Base-by-base conservation (phyloP, 2,888 invertebrate species). In the Nycteola revayana region DNA sequence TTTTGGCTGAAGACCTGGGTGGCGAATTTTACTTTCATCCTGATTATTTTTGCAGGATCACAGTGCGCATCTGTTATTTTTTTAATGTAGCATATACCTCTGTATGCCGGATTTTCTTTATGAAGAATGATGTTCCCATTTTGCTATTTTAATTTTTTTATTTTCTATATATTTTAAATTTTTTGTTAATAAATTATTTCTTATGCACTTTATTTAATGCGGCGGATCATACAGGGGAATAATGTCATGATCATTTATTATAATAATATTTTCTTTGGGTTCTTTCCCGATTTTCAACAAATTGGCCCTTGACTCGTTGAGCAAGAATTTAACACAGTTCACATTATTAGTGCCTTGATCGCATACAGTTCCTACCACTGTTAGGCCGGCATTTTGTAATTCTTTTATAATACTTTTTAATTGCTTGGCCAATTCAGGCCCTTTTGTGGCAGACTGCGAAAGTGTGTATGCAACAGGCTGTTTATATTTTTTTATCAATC, bases 341-440 rank as follows among this genome's bases (percentile, higher is more conserved):
- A 28, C 14, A 38, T 62, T 64, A 17, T 48, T 51, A 4, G 56
- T 31, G n/a, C 57, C 57, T 33, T 65, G 57, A 22, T 60, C 52
- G 32, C 58, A 60, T 0, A 60, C 43, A 6, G 56, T 49, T 10
- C 49, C 56, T 1, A 59, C 35, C 2, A 60, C 50, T 17, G 38
- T 51, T 3, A 63, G 30, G 0, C 57, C 57, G 28, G 41, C 37
- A 1, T 36, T 22, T 32, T 44, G 47, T 7, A 57, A 5, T 30
- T 49, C 28, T 9, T 4, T 37, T 1, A 56, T 42, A 4, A 55
- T 27, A 2, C 9, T 57, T 57, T 7, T 3, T 14, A 14, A 14
- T 14, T 14, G 14, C 14, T 14, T 3, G 14, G 5, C 47, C 1
- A 59, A 25, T 25, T 54, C 49, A 3, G 44, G 38, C 1, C 37